These are phyloP conservation scores for Vanessa cardui DNA, from an alignment of 2,888 invertebrate species.

Conservation along the genomic window DNA sequence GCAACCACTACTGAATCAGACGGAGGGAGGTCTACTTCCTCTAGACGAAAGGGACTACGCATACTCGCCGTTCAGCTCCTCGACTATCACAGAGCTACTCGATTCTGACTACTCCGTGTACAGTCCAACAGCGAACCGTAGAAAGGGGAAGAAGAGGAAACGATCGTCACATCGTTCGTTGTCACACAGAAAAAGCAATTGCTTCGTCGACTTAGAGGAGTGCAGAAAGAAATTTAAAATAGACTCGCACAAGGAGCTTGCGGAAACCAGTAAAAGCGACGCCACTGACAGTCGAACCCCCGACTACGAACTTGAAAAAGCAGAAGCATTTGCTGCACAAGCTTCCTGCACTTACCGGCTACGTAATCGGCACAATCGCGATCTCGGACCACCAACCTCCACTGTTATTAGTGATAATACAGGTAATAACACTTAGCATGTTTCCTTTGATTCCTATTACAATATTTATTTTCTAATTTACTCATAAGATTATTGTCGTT, in stretches of 20 bases:
- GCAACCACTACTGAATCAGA: slow-evolving; percentile 51
- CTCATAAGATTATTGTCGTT: no score
- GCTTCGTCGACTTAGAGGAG: slow-evolving; percentile 64
- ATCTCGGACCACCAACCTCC: slow-evolving; percentile 66
- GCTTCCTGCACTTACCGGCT: slow-evolving; percentile 60
- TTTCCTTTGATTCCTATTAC: neutral
- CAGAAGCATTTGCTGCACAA: slow-evolving; percentile 52
- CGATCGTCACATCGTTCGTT: slow-evolving; percentile 71
- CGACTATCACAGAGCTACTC: slow-evolving; percentile 74
- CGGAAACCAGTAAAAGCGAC: slow-evolving; percentile 56
- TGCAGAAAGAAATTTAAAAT: slow-evolving; percentile 80
- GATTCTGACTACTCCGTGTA: slow-evolving; percentile 80
- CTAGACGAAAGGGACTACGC: slow-evolving; percentile 79
- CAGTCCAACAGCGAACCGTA: slow-evolving; percentile 69
- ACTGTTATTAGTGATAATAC: slow-evolving; percentile 67
- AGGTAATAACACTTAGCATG: slow-evolving; percentile 53
- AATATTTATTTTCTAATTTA: neutral
- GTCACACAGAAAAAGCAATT: slow-evolving; percentile 68
- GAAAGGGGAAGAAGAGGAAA: slow-evolving; percentile 77
- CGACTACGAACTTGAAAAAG: slow-evolving; percentile 61
- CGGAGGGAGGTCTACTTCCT: slow-evolving; percentile 75
- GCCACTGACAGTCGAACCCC: slow-evolving; percentile 51
- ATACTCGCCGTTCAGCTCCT: slow-evolving; percentile 78
- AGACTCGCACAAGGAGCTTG: slow-evolving; percentile 71
- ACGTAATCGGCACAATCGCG: slow-evolving; percentile 62